Percentiles rank a stretch among this genome's conserved stretches.
phyloP scores from a whole-genome alignment of 2,113 vertebrate species.

The Actenoides lindsayi region DNA sequence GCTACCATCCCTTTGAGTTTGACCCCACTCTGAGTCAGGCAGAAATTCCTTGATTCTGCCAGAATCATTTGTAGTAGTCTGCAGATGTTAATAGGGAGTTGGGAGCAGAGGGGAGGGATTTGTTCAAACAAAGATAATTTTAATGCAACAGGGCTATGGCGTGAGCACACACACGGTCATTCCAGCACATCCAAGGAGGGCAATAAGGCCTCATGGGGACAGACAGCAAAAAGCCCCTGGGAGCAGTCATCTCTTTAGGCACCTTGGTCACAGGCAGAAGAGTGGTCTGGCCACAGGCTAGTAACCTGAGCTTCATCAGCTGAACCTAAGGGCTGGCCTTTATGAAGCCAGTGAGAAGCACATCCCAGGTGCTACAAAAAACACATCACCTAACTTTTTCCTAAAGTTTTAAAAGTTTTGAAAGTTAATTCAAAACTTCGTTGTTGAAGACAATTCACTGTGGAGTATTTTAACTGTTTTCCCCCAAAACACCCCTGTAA shows the following conservation, averaged over 20 bases:
- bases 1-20: not conserved
- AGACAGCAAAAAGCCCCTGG: not conserved
- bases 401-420: not conserved
- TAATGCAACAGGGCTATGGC: not conserved
- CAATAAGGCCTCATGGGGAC: rapidly evolving
- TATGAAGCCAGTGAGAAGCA: not conserved
- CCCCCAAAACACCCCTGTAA: rapidly evolving
- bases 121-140: not conserved
- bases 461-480: not conserved
- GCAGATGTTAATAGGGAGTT: not conserved
- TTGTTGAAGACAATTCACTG: not conserved
- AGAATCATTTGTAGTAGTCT: not conserved
- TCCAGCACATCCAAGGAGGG: not conserved
- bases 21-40: not conserved
- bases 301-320: not conserved
- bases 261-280: not conserved
- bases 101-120: not conserved
- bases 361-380: not conserved
- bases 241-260: not conserved
- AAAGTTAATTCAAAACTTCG: not conserved
- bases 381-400: not conserved
- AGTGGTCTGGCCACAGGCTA: not conserved
- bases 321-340: not conserved
- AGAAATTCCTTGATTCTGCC: not conserved
- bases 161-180: not conserved